These are phyloP conservation scores for Turritopsis dohrnii DNA, from an alignment of 30 jellyfish, hydroid and myxozoan genomes.

Conservation along the genomic window DNA sequence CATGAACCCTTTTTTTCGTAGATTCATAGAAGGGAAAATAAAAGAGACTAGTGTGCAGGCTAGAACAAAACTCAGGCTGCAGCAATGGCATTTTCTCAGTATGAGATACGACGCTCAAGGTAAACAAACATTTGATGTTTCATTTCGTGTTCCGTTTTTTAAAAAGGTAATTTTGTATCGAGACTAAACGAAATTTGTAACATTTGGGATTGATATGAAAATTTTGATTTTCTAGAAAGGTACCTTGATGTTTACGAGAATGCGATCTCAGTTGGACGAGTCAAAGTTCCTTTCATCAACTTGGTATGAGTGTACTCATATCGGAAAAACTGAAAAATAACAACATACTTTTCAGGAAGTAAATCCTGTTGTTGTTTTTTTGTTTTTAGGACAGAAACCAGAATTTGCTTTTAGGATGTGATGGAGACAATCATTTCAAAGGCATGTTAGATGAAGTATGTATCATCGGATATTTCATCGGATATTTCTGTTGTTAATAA, in stretches of 20 bases:
- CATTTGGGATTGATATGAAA: not conserved
- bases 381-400: slow-evolving; percentile 38
- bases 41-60: slow-evolving; percentile 35
- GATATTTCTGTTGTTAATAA: not conserved
- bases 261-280: not conserved
- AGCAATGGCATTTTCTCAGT: slow-evolving; percentile 72
- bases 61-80: slow-evolving; percentile 21
- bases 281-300: not conserved
- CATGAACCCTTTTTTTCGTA: not conserved
- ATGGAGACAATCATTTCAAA: slow-evolving; percentile 40
- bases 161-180: not conserved
- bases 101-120: slow-evolving; percentile 81
- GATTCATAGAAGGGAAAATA: slow-evolving; percentile 46
- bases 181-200: not conserved
- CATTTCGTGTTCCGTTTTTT: not conserved
- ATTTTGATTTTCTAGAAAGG: not conserved
- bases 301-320: too few species aligned
- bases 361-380: not conserved
- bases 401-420: slow-evolving; percentile 50
- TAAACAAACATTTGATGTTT: not conserved
- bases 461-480: not conserved
- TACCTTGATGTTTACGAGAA: not conserved
- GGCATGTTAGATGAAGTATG: slow-evolving; percentile 85
- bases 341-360: too few species aligned
- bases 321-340: too few species aligned